Base-by-base conservation (phyloP, 2,888 invertebrate genomes). In the Catocala sponsa region DNA sequence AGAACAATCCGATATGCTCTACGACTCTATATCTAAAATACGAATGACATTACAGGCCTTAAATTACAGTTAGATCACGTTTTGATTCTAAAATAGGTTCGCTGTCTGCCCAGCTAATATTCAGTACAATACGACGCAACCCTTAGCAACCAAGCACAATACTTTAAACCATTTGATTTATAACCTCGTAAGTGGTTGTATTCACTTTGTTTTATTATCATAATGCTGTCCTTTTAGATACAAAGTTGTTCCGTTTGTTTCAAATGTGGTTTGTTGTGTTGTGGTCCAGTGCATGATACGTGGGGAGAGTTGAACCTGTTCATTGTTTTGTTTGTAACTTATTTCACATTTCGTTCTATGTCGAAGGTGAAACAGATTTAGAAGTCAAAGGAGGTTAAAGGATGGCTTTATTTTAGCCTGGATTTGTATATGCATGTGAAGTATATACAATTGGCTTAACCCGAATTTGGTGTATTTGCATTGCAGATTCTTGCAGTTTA, bases 121-220 rank as follows among this genome's bases (percentile, higher is more conserved):
- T 59, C 2, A 7, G 54, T 44, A 0, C 6, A 44, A 33, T 59
- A 6, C 25, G 38, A 25, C 9, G 4, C 33, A 12, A n/a, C 1
- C 11, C n/a, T 51, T 32, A 32, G n/a, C 38, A 9, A 9, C 50
- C 35, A 47, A 48, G 55, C 44, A 49, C 35, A 52, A 60, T 59
- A 50, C 55, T 72, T 74, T 69, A 65, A 70, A 47, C 65, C 72
- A 76, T 81, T 82, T 84, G 81, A 85, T 83, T 83, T 84, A 84
- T 79, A 72, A 70, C 78, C 49, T 55, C 64, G 52, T 66, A 65
- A 70, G 69, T 71, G 67, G 59, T 58, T 62, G 64, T 68, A 57
- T 56, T 65, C 66, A 65, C 73, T 76, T 72, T 66, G 66, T 72
- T 69, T 50, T 71, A 67, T 78, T 76, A 65, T 52, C 58, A 72